Evolutionary conservation across 2,888 invertebrate species (phyloP), one percentile per base, ranked within the genome.

Genomic region (Odontocerum albicorne): DNA sequence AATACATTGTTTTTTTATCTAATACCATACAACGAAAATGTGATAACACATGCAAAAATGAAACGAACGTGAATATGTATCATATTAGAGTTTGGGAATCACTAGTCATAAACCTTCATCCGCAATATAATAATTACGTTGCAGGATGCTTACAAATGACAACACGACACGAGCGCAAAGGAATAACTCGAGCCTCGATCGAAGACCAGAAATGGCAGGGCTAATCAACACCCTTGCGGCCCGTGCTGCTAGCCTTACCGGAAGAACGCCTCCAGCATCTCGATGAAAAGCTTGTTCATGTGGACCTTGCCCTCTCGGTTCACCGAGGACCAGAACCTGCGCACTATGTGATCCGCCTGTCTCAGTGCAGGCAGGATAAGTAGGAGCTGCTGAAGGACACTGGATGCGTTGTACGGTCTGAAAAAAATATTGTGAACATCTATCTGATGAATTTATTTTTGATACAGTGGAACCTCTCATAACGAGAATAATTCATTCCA

Each of bases 261-360:
- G 63, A 81, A 73, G 60, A 83, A 85, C 1, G 90, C 87, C 72
- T 96, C 96, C 57, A 96, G 81, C 96, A 96, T 96, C 79, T 96
- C 96, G 42, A 94, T 84, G 76, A 97, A 96, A 49, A 97, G 84
- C 74, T 96, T 96, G 79, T 96, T 96, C 92, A 97, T 93, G 64
- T 88, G 88, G 57, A 93, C 90, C 69, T 90, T 87, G 3, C 92
- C 90, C 62, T 92, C 92, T 67, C 90, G 87, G 67, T 92, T 90
- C 45, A 96, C 86, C 64, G 79, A 83, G 36, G 88, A 84, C 97
- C 97, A 97, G 76, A 93, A 96, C 65, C 88, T 85, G 45, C 95
- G 84, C 63, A 96, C 87, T 42, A 92, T 87, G 59, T 88, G 86
- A 73, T 96, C 95, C 1, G 92, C 91, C 72, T 94, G 94, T 60